Evolutionary conservation across 2,113 vertebrate species (phyloP).

Genomic region (Oostethus manadensis): DNA sequence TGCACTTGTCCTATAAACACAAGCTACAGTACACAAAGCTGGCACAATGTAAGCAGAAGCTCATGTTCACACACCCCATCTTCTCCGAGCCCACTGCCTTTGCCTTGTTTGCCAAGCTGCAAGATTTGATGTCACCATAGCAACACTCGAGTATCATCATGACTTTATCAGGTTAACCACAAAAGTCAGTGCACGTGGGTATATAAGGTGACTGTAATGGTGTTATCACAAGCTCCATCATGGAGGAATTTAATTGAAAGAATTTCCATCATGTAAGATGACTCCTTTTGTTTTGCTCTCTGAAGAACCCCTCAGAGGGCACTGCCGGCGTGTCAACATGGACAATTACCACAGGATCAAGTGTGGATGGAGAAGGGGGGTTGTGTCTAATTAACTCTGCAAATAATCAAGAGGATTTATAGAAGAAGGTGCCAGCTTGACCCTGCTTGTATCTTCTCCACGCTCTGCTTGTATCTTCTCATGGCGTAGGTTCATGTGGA

Average conservation of each 20-base stretch:
- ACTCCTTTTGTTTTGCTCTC: conserved; percentile 7
- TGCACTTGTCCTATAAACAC: too few species aligned
- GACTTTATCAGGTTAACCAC: too few species aligned
- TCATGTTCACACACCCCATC: too few species aligned
- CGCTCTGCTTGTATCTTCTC: background rate
- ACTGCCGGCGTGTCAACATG: conserved; percentile 4
- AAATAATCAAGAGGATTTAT: conserved; percentile 22
- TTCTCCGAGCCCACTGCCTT: background rate
- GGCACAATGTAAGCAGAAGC: too few species aligned
- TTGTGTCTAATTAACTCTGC: conserved; percentile 34
- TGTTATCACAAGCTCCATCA: too few species aligned
- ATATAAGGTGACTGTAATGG: too few species aligned
- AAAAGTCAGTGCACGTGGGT: too few species aligned
- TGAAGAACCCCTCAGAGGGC: conserved; percentile 1
- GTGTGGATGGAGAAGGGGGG: background rate
- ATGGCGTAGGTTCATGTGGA: too few species aligned
- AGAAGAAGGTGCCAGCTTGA: conserved; percentile 3
- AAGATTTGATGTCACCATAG: conserved; percentile 2
- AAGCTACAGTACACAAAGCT: too few species aligned
- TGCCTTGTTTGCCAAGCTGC: background rate
- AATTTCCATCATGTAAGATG: too few species aligned
- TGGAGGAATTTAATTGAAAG: too few species aligned
- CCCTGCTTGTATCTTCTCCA: background rate
- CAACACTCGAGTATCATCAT: background rate
- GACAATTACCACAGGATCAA: conserved; percentile 27